Conservation (phyloP, 2,888 invertebrate species). For the Spilarctia lutea region DNA sequence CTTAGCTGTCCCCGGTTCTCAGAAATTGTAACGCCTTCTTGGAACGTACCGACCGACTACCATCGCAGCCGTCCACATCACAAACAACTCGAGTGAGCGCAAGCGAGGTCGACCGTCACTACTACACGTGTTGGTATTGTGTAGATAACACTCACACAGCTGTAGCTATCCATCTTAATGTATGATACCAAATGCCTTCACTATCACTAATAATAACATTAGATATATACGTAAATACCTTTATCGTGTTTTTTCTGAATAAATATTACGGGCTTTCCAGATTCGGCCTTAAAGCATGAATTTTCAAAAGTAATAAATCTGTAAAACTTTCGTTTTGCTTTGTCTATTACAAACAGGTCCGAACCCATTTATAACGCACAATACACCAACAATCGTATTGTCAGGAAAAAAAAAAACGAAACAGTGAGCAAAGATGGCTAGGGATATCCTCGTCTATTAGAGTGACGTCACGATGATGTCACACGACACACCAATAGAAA, state of each 20-base stretch:
- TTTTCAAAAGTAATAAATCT: not conserved
- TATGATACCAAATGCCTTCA: conserved; percentile 44
- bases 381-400: conserved; percentile 28
- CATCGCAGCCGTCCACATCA: conserved; percentile 78
- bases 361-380: not conserved
- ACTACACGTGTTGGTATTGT: conserved; percentile 66
- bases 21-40: conserved; percentile 86
- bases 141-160: conserved; percentile 65
- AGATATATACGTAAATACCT: not conserved
- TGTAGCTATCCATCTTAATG: conserved; percentile 54
- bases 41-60: conserved; percentile 81
- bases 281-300: not conserved
- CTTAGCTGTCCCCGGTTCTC: conserved; percentile 83
- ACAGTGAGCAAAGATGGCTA: conserved; percentile 52
- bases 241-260: not conserved
- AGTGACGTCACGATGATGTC: conserved; percentile 84
- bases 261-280: not conserved
- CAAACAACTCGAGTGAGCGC: conserved; percentile 77
- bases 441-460: conserved; percentile 83
- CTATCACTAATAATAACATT: conserved; percentile 27
- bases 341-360: not conserved
- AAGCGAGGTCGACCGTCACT: conserved; percentile 80
- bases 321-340: not conserved
- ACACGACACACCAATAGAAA: conserved; percentile 79
- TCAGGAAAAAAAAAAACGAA: conserved; percentile 36